Conservation (phyloP, 2,797 vertebrate genomes). For the Xenopus petersii region DNA sequence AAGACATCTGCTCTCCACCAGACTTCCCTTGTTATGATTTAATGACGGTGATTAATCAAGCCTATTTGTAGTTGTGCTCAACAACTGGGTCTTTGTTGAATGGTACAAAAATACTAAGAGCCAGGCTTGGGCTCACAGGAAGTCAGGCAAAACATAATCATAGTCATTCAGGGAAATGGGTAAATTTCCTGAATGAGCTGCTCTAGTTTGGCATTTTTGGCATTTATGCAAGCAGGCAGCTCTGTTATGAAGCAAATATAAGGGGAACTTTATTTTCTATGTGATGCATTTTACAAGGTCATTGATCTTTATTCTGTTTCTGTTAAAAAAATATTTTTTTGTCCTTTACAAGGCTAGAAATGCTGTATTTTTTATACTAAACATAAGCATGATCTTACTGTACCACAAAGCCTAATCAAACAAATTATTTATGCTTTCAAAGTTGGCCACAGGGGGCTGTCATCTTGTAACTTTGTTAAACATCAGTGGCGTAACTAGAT, state of each 20-base stretch:
- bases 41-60: conserved; percentile 49
- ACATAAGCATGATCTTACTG: too few species aligned
- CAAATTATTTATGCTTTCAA: too few species aligned
- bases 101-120: conserved; percentile 34
- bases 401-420: too few species aligned
- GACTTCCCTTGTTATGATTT: conserved; percentile 48
- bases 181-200: conserved; percentile 22
- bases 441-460: too few species aligned
- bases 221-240: conserved; percentile 6
- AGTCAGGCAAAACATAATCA: conserved; percentile 42
- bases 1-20: conserved; percentile 44
- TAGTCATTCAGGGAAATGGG: conserved; percentile 26
- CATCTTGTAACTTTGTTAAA: too few species aligned
- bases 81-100: conserved; percentile 47
- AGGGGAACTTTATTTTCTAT: not conserved
- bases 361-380: too few species aligned
- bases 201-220: conserved; percentile 31
- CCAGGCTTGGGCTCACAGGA: conserved; percentile 37
- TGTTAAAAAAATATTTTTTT: too few species aligned
- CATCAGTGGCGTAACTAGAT: too few species aligned
- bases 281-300: not conserved
- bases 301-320: not conserved
- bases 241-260: not conserved
- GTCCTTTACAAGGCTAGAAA: too few species aligned
- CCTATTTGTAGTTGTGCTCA: conserved; percentile 41